phyloP scores from a whole-genome alignment of 2,888 invertebrate genomes.

The Hypena proboscidalis region DNA sequence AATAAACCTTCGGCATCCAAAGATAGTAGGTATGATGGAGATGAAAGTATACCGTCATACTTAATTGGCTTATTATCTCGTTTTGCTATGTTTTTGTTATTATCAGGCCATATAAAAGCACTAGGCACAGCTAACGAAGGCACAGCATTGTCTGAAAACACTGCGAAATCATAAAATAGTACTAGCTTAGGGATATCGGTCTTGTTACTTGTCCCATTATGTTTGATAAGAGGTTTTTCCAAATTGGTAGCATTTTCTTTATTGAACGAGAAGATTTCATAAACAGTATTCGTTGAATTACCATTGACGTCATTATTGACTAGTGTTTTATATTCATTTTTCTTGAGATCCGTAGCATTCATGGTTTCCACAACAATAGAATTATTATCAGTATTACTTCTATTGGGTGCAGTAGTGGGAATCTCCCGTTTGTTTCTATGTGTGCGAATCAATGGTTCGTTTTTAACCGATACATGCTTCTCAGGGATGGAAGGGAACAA shows the following conservation, averaged over 20 bases:
- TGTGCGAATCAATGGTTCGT: conserved; percentile 43
- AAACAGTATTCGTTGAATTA: conserved; percentile 6
- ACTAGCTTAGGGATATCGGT: conserved; percentile 50
- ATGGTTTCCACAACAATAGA: conserved; percentile 22
- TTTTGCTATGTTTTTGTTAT: conserved; percentile 4
- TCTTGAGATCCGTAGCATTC: conserved; percentile 28
- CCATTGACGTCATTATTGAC: not conserved
- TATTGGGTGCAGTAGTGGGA: conserved; percentile 14
- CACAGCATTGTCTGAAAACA: conserved; percentile 47
- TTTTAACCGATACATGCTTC: conserved; percentile 19
- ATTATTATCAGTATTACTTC: conserved; percentile 12
- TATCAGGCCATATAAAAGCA: conserved; percentile 25
- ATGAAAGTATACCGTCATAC: conserved; percentile 16
- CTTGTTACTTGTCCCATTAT: conserved; percentile 20
- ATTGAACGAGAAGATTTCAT: conserved; percentile 6
- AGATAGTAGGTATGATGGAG: conserved; percentile 49
- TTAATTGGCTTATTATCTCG: conserved; percentile 21
- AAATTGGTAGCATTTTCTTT: conserved; percentile 8
- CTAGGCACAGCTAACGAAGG: conserved; percentile 48
- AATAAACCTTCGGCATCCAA: conserved; percentile 67
- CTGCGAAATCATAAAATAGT: conserved; percentile 59
- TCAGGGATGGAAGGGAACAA: conserved; percentile 35
- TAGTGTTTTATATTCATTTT: conserved; percentile 34
- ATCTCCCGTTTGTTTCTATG: conserved; percentile 60
- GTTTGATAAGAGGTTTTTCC: no score